Conservation (phyloP, 2,113 vertebrate genomes). For the Perognathus longimembris region DNA sequence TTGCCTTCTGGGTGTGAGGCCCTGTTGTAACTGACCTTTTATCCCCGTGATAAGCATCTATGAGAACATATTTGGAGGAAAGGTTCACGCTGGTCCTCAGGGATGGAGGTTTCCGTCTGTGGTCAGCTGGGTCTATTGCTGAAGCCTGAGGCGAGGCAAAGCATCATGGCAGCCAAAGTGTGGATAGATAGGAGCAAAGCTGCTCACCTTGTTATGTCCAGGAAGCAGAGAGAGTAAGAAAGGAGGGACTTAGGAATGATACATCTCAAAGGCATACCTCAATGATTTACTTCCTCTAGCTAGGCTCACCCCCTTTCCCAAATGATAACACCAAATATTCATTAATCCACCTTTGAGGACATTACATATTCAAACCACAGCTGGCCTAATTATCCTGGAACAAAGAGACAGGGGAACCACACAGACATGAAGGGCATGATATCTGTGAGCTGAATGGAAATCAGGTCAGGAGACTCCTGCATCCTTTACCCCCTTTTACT, state of each 20-base stretch:
- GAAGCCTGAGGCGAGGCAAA: neutral
- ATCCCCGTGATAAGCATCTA: neutral
- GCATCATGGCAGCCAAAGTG: too few relatives aligned
- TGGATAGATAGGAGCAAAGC: neutral
- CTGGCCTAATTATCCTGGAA: neutral
- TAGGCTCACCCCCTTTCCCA: neutral
- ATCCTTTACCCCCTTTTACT: neutral
- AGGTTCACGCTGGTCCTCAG: neutral
- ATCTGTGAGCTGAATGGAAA: neutral
- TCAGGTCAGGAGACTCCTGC: too few relatives aligned
- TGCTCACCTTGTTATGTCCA: neutral
- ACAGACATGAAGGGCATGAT: neutral
- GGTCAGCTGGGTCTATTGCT: neutral
- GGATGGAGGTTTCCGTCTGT: neutral
- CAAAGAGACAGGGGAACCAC: too few relatives aligned
- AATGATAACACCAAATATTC: neutral
- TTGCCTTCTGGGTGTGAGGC: neutral
- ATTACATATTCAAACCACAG: neutral
- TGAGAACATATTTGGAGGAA: neutral
- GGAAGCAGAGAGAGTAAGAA: neutral
- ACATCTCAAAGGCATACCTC: neutral
- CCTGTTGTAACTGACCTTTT: neutral
- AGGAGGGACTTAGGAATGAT: neutral
- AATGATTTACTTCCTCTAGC: neutral
- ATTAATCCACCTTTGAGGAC: neutral